phyloP scores from a whole-genome alignment of 2,113 vertebrate species.

The Micromys minutus region DNA sequence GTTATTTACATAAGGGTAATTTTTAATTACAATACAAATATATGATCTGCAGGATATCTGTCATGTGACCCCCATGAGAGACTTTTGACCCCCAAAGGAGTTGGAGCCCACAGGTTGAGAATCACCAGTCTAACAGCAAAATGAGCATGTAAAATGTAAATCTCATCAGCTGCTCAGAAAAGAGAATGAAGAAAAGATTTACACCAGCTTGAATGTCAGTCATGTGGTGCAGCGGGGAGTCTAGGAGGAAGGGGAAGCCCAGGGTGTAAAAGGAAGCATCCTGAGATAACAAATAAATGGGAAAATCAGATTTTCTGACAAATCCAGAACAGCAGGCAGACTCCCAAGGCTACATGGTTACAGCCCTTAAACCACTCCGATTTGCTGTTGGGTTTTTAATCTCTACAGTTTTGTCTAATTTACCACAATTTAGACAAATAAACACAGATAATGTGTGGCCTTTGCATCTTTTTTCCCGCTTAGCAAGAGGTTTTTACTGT shows the following conservation, averaged over 20 bases:
- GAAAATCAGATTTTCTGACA: neutral
- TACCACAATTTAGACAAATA: neutral
- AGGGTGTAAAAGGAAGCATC: neutral
- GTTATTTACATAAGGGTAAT: too few species aligned
- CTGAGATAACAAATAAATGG: neutral
- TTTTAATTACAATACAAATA: too few species aligned
- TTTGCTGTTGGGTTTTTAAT: neutral
- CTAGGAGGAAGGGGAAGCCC: neutral
- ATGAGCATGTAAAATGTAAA: too few species aligned
- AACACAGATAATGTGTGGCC: neutral
- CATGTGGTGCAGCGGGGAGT: neutral
- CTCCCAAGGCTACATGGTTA: neutral
- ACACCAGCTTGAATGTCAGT: neutral
- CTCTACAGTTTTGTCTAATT: neutral
- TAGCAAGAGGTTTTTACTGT: neutral
- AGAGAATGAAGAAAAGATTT: too few species aligned
- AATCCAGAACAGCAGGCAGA: neutral
- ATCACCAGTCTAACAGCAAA: too few species aligned
- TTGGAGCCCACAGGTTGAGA: too few species aligned
- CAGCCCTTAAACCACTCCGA: too few species aligned
- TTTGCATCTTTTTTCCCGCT: neutral
- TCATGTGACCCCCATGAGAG: too few species aligned
- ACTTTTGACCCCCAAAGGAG: too few species aligned
- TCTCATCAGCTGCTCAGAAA: too few species aligned
- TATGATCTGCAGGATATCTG: too few species aligned